A percentile compares a stretch with the other conserved stretches of the same genome.
Evolutionary conservation across 2,888 invertebrate species (phyloP).

Genomic region (Drosophila yooni): DNA sequence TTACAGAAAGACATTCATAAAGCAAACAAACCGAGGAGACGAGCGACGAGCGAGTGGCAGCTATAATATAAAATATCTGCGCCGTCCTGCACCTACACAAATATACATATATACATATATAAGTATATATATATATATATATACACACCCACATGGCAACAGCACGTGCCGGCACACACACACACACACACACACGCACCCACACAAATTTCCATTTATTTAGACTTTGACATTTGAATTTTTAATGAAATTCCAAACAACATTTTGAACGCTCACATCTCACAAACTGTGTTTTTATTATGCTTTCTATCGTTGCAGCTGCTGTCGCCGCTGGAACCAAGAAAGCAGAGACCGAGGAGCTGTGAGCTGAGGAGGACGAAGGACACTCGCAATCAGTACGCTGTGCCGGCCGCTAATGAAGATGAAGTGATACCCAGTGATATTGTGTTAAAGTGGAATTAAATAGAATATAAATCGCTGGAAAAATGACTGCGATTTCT

Average conservation of each 20-base stretch:
- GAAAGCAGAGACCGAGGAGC: not conserved
- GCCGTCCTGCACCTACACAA: constrained; percentile 11
- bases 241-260: constrained; percentile 80
- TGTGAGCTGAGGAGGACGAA: constrained; percentile 2
- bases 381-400: constrained; percentile 35
- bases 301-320: constrained; percentile 48
- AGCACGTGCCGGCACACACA: constrained; percentile 64
- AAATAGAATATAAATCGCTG: constrained; percentile 79
- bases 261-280: constrained; percentile 67
- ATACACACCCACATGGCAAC: constrained; percentile 6
- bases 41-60: constrained; percentile 16
- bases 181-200: constrained; percentile 8
- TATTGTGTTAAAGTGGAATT: constrained; percentile 71
- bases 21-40: constrained; percentile 43
- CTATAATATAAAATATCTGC: constrained; percentile 45
- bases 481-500: constrained; percentile 78
- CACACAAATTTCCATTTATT: constrained; percentile 76
- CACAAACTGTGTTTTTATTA: constrained; percentile 52
- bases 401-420: constrained; percentile 63
- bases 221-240: constrained; percentile 79
- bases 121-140: no score
- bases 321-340: constrained; percentile 32
- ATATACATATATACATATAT: not conserved
- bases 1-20: constrained; percentile 66
- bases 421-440: constrained; percentile 73